Evolutionary conservation across 2,888 invertebrate species (phyloP), one percentile per base, ranked within the genome.

Genomic region (Zhuqinia jingwanae): DNA sequence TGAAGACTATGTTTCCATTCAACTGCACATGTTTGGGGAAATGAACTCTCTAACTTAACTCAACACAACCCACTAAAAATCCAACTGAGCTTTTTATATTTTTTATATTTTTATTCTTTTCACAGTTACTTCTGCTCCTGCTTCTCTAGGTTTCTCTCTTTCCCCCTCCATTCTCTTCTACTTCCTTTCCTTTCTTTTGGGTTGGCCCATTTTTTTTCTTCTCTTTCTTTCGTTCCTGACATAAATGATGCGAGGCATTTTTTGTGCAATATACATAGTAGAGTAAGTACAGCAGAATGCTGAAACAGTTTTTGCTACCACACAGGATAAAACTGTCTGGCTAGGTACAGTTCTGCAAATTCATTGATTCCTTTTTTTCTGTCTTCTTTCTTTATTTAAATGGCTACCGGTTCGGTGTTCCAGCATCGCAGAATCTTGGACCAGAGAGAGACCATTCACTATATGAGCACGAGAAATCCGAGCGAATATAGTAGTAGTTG

Each of bases 361-460:
- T 42, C 65, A 65, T 65, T 42, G 65, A 65, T 65, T 65, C 65
- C 65, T 42, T 65, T 65, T n/a, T n/a, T 36, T 36, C 36, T 36
- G 36, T n/a, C n/a, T 50, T 50, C 50, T n/a, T n/a, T n/a, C n/a
- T 17, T 20, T 65, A 42, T 65, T 65, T 65, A 36, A 36, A 36
- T 36, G 20, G 30, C 36, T 63, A 63, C 30, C 25, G 13, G 50
- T 17, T 10, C 27, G 5, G 11, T n/a, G 22, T n/a, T 2, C 58
- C 58, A 8, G 5, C 36, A 63, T 30, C 2, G 30, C 36, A 36
- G 36, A 36, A 36, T 36, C 8, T 8, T 36, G 3, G 36, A 36
- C 15, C 30, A 17, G 63, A 63, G 3, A 60, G 22, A 60, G 13
- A 27, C 30, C 58, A 8, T 58, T 3, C 5, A 50, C 15, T 8